These are phyloP conservation scores for Octomys mimax DNA, from an alignment of 2,797 vertebrate species.

Conservation along the genomic window DNA sequence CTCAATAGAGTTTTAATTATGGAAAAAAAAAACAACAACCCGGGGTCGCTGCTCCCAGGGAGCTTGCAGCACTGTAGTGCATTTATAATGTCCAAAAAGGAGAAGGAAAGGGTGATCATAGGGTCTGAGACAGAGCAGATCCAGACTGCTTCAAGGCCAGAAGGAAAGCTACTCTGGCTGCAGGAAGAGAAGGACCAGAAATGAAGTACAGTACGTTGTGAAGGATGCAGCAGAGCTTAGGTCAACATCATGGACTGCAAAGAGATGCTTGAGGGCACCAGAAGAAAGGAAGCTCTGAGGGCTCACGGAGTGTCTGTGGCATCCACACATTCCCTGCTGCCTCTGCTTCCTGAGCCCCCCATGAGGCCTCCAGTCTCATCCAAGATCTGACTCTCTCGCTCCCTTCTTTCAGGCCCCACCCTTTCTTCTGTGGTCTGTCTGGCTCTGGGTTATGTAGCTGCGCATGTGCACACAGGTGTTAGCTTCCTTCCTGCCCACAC, in stretches of 20 bases:
- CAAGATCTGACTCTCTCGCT: not conserved
- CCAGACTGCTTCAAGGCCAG: not conserved
- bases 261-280: not conserved
- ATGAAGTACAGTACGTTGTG: not conserved
- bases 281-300: not conserved
- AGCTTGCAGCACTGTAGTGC: fast-evolving
- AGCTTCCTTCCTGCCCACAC: not conserved
- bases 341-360: not conserved
- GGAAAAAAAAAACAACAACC: too few species aligned
- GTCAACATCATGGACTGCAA: not conserved
- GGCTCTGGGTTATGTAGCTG: not conserved
- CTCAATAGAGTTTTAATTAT: too few species aligned
- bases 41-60: not conserved
- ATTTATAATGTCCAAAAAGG: not conserved
- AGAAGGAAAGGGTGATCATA: not conserved
- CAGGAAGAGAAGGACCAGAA: not conserved
- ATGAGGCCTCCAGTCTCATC: not conserved
- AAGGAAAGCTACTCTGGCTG: not conserved
- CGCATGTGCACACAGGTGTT: too few species aligned
- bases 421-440: not conserved
- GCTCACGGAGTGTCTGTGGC: fast-evolving
- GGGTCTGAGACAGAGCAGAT: not conserved
- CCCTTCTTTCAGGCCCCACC: not conserved
- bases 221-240: not conserved
- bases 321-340: not conserved